A percentile compares a stretch with the other conserved stretches of the same genome.
Conservation (phyloP, 2,888 invertebrate genomes). For the Lathronympha strigana region DNA sequence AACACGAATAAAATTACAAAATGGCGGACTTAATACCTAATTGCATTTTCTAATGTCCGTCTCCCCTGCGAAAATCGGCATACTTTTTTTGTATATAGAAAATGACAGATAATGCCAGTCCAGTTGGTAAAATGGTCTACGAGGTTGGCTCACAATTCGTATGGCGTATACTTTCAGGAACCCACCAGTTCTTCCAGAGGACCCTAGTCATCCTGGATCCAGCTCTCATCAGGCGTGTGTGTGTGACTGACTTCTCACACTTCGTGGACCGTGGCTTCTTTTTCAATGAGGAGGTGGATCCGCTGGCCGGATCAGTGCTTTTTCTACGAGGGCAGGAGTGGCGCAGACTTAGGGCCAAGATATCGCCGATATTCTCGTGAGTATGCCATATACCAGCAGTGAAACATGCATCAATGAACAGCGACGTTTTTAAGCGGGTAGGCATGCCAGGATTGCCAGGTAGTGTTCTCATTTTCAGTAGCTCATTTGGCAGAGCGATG, state of each 20-base stretch:
- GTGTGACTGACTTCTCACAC: constrained; percentile 78
- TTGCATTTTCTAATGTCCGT: too few relatives aligned
- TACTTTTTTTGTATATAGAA: too few relatives aligned
- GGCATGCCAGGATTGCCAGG: too few relatives aligned
- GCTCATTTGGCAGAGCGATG: too few relatives aligned
- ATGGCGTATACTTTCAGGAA: constrained; percentile 60
- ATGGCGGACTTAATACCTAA: too few relatives aligned
- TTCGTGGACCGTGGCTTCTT: constrained; percentile 79
- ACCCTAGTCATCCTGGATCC: constrained; percentile 76
- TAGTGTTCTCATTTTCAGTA: too few relatives aligned
- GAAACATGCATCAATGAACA: neutral
- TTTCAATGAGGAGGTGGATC: constrained; percentile 75
- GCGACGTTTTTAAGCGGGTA: too few relatives aligned
- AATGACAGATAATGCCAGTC: too few relatives aligned
- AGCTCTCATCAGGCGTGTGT: constrained; percentile 71
- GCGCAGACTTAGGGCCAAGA: constrained; percentile 73
- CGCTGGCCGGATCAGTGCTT: constrained; percentile 74
- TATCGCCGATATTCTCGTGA: constrained; percentile 80
- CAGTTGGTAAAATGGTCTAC: too few relatives aligned
- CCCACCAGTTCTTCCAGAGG: constrained; percentile 78
- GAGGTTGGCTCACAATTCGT: too few relatives aligned
- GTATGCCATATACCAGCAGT: constrained; percentile 45
- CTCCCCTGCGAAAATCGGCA: too few relatives aligned
- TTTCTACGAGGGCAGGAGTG: constrained; percentile 76
- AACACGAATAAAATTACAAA: too few relatives aligned